These are phyloP conservation scores for Psophia crepitans DNA, from an alignment of 2,113 vertebrate species.

Conservation along the genomic window DNA sequence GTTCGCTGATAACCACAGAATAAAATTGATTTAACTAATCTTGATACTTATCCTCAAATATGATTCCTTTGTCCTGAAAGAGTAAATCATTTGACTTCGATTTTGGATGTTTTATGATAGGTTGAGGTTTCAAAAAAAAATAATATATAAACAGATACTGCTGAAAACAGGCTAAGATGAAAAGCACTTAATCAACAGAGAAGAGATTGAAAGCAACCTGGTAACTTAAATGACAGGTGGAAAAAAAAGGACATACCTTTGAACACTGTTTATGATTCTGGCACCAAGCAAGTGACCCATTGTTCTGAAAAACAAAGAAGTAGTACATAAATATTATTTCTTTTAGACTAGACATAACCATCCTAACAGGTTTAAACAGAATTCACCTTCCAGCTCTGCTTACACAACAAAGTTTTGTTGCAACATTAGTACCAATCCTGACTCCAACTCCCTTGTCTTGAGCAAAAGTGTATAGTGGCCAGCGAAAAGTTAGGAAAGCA, in stretches of 20 bases:
- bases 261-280: conserved; percentile 98
- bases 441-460: not conserved
- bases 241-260: conserved; percentile 78
- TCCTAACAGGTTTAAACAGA: not conserved
- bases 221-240: not conserved
- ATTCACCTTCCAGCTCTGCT: not conserved
- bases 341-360: not conserved
- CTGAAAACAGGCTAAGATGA: not conserved
- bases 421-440: not conserved
- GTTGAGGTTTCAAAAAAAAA: not conserved
- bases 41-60: not conserved
- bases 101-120: not conserved
- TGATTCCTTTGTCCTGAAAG: not conserved
- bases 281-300: conserved; percentile 94
- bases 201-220: not conserved
- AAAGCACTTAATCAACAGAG: not conserved
- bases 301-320: conserved; percentile 81
- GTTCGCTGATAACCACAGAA: not conserved
- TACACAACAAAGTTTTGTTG: not conserved
- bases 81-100: not conserved
- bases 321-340: not conserved
- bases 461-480: not conserved
- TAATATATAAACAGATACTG: not conserved
- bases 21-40: not conserved
- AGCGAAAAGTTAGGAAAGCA: not conserved